Conservation (phyloP, 2,113 vertebrate genomes). For the Corapipo altera region DNA sequence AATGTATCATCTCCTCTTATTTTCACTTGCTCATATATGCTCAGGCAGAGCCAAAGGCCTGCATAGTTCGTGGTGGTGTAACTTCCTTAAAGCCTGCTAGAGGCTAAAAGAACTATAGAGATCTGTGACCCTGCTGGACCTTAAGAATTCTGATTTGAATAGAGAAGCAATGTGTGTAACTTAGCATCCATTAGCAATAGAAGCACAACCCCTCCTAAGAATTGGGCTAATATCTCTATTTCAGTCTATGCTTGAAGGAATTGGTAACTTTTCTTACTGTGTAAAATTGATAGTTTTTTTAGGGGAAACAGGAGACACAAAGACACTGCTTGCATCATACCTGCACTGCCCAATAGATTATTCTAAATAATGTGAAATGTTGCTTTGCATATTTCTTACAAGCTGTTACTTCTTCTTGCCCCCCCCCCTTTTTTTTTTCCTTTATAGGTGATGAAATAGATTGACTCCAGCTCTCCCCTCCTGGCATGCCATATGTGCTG, state of each 20-base stretch:
- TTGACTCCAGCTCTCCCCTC: constrained; percentile 13
- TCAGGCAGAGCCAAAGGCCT: not conserved
- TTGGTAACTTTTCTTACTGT: not conserved
- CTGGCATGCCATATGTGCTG: constrained; percentile 48
- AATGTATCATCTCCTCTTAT: not conserved
- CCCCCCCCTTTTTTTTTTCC: not conserved
- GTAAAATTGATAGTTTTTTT: not conserved
- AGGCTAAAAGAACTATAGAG: not conserved
- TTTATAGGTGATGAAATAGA: not conserved
- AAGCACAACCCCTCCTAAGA: not conserved
- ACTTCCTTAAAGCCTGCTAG: not conserved
- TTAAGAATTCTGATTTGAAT: not conserved
- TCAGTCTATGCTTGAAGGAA: not conserved
- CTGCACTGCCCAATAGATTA: not conserved
- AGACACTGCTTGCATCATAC: not conserved
- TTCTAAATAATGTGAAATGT: not conserved
- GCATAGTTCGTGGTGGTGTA: fast-evolving
- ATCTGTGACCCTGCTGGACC: not conserved
- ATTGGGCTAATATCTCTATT: not conserved
- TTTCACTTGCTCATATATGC: fast-evolving
- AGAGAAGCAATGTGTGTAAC: not conserved
- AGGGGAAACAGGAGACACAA: not conserved
- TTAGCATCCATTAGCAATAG: not conserved
- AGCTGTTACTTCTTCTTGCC: not conserved
- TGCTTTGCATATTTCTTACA: not conserved